phyloP scores from a whole-genome alignment of 2,797 vertebrate genomes.

The Gymnodraco acuticeps region DNA sequence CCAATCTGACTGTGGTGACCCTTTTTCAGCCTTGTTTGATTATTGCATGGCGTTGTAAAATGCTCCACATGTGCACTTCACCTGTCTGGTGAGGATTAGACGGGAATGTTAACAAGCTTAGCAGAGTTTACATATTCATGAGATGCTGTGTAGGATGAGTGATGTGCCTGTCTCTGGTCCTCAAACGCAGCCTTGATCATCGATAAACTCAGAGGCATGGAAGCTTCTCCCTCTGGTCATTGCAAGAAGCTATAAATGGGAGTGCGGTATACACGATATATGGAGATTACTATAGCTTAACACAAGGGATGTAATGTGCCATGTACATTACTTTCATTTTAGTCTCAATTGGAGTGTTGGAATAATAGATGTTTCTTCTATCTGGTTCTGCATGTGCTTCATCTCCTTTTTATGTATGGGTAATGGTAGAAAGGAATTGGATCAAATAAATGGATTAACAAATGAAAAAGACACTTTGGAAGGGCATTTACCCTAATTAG shows the following conservation, averaged over 20 bases:
- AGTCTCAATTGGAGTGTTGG: neutral
- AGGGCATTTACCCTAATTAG: constrained; percentile 26
- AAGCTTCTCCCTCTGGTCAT: constrained; percentile 1
- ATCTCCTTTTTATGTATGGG: neutral
- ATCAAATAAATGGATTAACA: constrained; percentile 21
- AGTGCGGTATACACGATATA: neutral
- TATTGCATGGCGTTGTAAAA: constrained; percentile 33
- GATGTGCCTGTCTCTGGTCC: constrained; percentile 54
- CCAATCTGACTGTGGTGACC: neutral
- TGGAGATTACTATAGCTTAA: constrained; percentile 18
- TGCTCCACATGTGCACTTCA: constrained; percentile 56
- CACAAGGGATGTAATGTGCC: constrained; percentile 9
- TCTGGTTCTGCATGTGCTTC: neutral
- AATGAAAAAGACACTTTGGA: constrained; percentile 10
- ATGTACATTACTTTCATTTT: constrained; percentile 6
- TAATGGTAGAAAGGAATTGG: neutral
- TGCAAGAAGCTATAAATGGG: constrained; percentile 17
- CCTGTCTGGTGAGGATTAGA: constrained; percentile 55
- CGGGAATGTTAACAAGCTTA: constrained; percentile 63
- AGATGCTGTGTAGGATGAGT: constrained; percentile 46
- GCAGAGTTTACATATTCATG: constrained; percentile 69
- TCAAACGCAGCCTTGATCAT: constrained; percentile 50
- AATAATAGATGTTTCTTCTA: constrained; percentile 15
- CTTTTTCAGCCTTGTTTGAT: constrained; percentile 17
- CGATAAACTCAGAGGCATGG: constrained; percentile 20